Evolutionary conservation across 2,113 vertebrate genomes (phyloP).

Genomic region (Choloepus hoffmanni): DNA sequence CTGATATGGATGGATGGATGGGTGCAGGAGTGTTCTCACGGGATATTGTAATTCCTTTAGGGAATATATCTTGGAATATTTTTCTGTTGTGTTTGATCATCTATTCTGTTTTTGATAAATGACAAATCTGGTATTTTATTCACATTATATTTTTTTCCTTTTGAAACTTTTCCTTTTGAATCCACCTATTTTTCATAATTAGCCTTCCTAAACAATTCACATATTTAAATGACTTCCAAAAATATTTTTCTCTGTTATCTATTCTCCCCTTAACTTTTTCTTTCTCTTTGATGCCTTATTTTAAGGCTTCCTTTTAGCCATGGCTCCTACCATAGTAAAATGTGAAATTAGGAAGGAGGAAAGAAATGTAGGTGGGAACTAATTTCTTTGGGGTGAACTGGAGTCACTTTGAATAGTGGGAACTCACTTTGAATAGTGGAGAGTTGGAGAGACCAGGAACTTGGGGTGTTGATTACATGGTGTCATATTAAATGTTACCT

Average conservation of each 20-base stretch:
- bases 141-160: slow-evolving; percentile 3
- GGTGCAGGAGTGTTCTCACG: background rate
- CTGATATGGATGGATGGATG: background rate
- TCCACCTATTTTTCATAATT: slow-evolving; percentile 26
- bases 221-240: slow-evolving; percentile 29
- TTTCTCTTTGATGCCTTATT: slow-evolving; percentile 3
- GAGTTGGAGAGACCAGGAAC: background rate
- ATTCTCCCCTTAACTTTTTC: background rate
- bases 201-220: background rate
- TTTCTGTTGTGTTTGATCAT: background rate
- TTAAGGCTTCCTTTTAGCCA: slow-evolving; percentile 28
- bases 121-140: slow-evolving; percentile 26
- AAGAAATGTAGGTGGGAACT: slow-evolving; percentile 14
- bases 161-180: background rate
- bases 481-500: background rate
- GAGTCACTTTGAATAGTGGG: background rate
- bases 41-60: slow-evolving; percentile 32
- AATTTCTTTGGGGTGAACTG: background rate
- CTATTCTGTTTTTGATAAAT: background rate
- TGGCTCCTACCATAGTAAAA: too few species aligned
- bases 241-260: slow-evolving; percentile 20
- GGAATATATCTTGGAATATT: background rate
- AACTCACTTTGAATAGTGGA: background rate
- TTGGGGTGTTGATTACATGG: background rate
- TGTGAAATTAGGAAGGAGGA: background rate